phyloP scores from a whole-genome alignment of 2,888 invertebrate genomes.

The Catocala fraxini region DNA sequence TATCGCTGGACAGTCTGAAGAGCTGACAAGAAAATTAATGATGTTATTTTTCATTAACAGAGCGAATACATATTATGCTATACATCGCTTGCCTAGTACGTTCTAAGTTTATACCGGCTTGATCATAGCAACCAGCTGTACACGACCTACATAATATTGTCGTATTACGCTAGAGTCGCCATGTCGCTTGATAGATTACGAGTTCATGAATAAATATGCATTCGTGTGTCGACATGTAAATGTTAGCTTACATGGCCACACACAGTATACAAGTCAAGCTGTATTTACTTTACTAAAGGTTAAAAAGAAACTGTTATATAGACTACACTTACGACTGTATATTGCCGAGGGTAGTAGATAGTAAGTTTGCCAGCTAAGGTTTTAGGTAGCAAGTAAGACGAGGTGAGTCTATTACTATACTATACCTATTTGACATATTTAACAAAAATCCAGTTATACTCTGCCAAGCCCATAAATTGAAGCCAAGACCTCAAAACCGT shows the following conservation, averaged over 20 bases:
- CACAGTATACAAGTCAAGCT: background rate
- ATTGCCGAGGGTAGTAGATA: no score
- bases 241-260: background rate
- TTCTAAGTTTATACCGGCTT: background rate
- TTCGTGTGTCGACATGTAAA: conserved; percentile 16
- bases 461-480: no score
- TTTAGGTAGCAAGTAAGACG: no score
- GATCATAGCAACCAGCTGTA: background rate
- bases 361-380: no score
- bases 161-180: conserved; percentile 21
- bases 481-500: no score
- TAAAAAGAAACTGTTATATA: no score
- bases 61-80: background rate
- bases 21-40: conserved; percentile 16
- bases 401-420: no score
- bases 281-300: background rate
- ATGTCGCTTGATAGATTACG: conserved; percentile 27
- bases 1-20: conserved; percentile 4
- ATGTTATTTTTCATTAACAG: conserved; percentile 12
- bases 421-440: no score
- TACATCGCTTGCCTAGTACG: conserved; percentile 2
- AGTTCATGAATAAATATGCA: conserved; percentile 23
- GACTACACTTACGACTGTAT: no score
- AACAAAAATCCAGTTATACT: no score
- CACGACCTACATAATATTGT: conserved; percentile 21